These are phyloP conservation scores for Falco biarmicus DNA, from an alignment of 2,797 vertebrate species.

Conservation along the genomic window DNA sequence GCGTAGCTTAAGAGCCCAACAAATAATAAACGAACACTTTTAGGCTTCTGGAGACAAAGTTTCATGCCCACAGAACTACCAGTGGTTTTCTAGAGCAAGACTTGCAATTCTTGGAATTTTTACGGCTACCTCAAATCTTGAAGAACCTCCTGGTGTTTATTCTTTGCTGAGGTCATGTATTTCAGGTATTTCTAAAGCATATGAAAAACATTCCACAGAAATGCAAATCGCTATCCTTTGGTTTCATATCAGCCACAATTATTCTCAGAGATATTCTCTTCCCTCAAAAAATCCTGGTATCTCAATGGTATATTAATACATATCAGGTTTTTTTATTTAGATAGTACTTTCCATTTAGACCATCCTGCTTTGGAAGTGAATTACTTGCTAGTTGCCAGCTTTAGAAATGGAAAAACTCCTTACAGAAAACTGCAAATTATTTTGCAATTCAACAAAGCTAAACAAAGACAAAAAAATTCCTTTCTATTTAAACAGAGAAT, in stretches of 20 bases:
- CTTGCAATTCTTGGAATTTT: not conserved
- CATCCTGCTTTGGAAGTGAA: not conserved
- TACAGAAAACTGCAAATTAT: not conserved
- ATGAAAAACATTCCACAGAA: not conserved
- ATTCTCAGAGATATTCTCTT: not conserved
- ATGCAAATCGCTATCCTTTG: not conserved
- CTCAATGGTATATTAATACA: not conserved
- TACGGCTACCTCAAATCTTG: not conserved
- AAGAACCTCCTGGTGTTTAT: not conserved
- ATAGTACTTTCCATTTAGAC: not conserved
- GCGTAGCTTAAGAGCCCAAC: not conserved
- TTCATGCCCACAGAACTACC: not conserved
- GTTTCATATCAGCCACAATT: not conserved
- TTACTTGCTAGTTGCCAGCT: not conserved
- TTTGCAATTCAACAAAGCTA: not conserved
- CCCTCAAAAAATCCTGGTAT: not conserved
- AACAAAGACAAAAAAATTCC: not conserved
- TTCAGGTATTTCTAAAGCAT: not conserved
- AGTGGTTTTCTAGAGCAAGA: not conserved
- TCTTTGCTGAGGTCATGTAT: not conserved
- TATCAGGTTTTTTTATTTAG: not conserved
- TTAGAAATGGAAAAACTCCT: not conserved
- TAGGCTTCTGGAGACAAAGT: not conserved
- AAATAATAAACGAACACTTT: not conserved
- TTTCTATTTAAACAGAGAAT: not conserved